Percentiles rank a stretch among this genome's conserved stretches.
Evolutionary conservation across 23 tunicate genomes (phyloP).

Genomic region (Halocynthia aurantium): DNA sequence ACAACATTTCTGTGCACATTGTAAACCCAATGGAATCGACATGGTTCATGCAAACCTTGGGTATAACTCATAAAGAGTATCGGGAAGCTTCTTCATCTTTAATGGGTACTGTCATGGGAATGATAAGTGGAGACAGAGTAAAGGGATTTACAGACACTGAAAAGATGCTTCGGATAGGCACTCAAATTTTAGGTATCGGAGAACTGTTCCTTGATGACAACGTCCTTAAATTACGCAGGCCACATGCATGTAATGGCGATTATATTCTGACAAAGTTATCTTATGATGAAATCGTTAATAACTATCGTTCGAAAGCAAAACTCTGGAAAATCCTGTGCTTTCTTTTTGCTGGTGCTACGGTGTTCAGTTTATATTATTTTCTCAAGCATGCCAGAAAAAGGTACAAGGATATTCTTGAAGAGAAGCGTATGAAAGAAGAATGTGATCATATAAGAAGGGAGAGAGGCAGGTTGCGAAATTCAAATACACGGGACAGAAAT

Average conservation of each 20-base stretch:
- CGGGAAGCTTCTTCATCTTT: conserved; percentile 17
- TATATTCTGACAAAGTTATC: conserved; percentile 49
- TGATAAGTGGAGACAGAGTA: conserved; percentile 60
- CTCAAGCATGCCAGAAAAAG: conserved; percentile 19
- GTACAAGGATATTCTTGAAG: conserved; percentile 18
- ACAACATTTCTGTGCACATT: conserved; percentile 25
- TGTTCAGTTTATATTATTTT: conserved; percentile 38
- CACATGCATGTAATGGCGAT: conserved; percentile 25
- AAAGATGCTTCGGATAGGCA: conserved; percentile 64
- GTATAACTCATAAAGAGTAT: conserved; percentile 43
- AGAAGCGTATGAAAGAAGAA: conserved; percentile 29
- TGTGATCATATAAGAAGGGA: conserved; percentile 31
- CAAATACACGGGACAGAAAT: conserved; percentile 9
- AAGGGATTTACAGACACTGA: conserved; percentile 83
- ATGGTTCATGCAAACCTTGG: conserved; percentile 54
- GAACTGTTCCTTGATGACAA: conserved; percentile 52
- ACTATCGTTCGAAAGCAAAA: conserved; percentile 22
- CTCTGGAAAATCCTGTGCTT: conserved; percentile 46
- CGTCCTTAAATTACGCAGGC: conserved; percentile 39
- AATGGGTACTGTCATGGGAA: conserved; percentile 52
- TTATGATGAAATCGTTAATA: conserved; percentile 36
- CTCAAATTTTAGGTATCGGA: conserved; percentile 74
- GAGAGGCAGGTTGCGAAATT: conserved; percentile 19
- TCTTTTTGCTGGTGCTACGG: conserved; percentile 41
- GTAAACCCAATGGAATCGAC: conserved; percentile 50